Conservation (phyloP, 2,797 vertebrate genomes). For the Tadarida brasiliensis region DNA sequence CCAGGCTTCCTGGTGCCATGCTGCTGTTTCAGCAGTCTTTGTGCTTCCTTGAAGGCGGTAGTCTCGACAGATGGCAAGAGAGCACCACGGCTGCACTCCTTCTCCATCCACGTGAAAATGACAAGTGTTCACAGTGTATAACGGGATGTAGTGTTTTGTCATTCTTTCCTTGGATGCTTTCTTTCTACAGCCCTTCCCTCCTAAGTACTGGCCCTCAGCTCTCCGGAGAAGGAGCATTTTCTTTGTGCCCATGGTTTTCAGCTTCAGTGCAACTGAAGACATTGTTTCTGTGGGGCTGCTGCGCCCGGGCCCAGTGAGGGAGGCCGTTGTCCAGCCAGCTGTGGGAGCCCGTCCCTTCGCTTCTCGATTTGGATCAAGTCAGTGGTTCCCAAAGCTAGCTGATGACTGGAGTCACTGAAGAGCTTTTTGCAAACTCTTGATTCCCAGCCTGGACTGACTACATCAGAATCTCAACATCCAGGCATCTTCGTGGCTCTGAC, state of each 20-base stretch:
- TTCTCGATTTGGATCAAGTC: neutral
- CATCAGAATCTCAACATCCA: neutral
- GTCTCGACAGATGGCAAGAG: neutral
- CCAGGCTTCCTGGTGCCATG: neutral
- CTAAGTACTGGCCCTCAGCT: neutral
- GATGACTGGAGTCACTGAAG: neutral
- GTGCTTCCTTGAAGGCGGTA: neutral
- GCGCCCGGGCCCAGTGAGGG: neutral
- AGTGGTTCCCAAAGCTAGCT: neutral
- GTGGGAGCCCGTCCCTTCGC: neutral
- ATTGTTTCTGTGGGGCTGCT: neutral
- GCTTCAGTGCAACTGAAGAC: neutral
- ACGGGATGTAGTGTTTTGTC: neutral
- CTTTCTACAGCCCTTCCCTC: too few species aligned
- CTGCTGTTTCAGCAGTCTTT: neutral
- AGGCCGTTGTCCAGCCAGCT: neutral
- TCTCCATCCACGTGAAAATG: neutral
- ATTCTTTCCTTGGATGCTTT: neutral
- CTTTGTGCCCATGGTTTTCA: neutral
- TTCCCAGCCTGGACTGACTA: neutral
- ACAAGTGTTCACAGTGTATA: too few species aligned
- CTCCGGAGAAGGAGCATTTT: neutral
- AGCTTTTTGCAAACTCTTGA: neutral
- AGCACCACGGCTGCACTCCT: neutral
- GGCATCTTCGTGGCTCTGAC: neutral